Percentiles rank a stretch among this genome's conserved stretches.
Evolutionary conservation across 2,888 invertebrate species (phyloP).

Genomic region (Pterobdella sp.): DNA sequence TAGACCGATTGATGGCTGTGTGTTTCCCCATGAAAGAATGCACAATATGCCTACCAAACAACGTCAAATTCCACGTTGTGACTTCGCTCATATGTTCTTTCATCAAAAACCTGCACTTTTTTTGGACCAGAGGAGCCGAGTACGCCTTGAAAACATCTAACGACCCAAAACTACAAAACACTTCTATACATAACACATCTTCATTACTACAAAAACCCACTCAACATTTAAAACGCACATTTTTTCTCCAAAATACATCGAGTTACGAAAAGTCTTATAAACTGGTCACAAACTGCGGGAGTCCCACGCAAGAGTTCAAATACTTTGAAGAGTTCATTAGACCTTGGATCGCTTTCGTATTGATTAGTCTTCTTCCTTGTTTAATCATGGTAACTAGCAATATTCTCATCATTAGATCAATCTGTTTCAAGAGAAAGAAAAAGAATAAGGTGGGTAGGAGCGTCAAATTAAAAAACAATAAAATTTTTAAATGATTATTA

Average conservation of each 20-base stretch:
- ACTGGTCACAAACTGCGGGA: conserved; percentile 34
- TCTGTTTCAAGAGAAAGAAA: conserved; percentile 29
- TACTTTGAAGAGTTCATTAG: conserved; percentile 39
- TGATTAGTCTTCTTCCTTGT: conserved; percentile 36
- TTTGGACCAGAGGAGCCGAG: conserved; percentile 37
- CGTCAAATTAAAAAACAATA: no score
- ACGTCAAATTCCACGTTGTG: conserved; percentile 31
- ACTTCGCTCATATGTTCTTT: conserved; percentile 28
- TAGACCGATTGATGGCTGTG: conserved; percentile 38
- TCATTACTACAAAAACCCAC: neutral
- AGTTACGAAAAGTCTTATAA: neutral
- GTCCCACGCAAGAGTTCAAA: conserved; percentile 32
- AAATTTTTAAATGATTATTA: no score
- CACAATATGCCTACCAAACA: conserved; percentile 25
- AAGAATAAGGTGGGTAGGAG: conserved; percentile 22
- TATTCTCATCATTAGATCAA: conserved; percentile 36
- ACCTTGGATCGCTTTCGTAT: conserved; percentile 39
- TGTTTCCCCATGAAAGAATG: conserved; percentile 36
- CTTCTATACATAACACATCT: no score
- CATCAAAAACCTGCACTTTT: conserved; percentile 37
- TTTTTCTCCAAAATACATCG: neutral
- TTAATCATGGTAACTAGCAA: conserved; percentile 38
- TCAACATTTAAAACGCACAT: neutral
- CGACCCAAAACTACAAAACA: neutral
- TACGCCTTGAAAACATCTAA: conserved; percentile 20